phyloP scores from a whole-genome alignment of 2,888 invertebrate species.

The Eumacrocentrus americanus region DNA sequence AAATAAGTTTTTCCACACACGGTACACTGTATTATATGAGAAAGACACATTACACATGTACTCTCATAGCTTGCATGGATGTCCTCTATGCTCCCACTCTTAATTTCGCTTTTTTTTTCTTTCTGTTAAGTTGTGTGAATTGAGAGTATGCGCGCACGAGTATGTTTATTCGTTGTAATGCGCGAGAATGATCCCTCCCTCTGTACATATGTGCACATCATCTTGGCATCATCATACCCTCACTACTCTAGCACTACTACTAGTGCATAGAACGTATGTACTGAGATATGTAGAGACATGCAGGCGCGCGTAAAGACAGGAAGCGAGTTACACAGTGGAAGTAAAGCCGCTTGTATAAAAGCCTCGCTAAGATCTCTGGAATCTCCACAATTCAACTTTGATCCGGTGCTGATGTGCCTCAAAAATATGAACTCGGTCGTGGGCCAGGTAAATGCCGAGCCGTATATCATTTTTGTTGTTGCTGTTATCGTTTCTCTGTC shows the following conservation, averaged over 20 bases:
- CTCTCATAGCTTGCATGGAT: too few relatives aligned
- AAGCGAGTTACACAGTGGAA: constrained; percentile 40
- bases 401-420: constrained; percentile 39
- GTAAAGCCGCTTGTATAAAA: constrained; percentile 48
- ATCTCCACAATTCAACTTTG: constrained; percentile 48
- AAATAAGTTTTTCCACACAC: constrained; percentile 39
- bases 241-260: not conserved
- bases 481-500: not conserved
- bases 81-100: too few relatives aligned
- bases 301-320: constrained; percentile 38
- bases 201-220: constrained; percentile 9
- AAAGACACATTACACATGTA: too few relatives aligned
- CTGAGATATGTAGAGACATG: constrained; percentile 11
- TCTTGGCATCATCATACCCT: constrained; percentile 3
- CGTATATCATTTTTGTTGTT: constrained; percentile 9
- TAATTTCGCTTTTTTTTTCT: constrained; percentile 11
- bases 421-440: constrained; percentile 37
- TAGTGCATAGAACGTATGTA: not conserved
- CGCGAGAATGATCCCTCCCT: constrained; percentile 6
- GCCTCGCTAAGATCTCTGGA: constrained; percentile 41
- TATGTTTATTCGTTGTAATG: constrained; percentile 14
- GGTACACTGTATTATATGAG: too few relatives aligned
- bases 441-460: constrained; percentile 35
- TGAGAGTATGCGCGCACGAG: not conserved
- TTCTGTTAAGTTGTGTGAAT: constrained; percentile 8